phyloP scores from a whole-genome alignment of 2,113 vertebrate species.

The Lycocorax pyrrhopterus region DNA sequence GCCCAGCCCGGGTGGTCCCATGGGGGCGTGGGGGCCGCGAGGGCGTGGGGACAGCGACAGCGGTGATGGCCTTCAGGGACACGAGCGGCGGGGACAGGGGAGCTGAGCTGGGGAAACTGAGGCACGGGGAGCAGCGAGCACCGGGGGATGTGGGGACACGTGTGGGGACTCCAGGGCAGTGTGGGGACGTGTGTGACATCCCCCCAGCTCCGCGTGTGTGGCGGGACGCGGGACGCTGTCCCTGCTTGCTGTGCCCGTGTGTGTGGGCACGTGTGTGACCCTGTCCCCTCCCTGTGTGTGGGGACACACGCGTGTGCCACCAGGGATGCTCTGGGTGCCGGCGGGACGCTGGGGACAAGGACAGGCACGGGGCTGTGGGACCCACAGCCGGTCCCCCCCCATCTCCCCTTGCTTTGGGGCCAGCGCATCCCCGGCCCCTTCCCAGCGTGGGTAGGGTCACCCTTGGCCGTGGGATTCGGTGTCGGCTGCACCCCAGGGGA shows the following conservation, averaged over 20 bases:
- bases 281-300: background rate
- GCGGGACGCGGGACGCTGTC: background rate
- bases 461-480: accelerated
- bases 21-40: background rate
- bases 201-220: accelerated
- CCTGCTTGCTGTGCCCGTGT: accelerated
- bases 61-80: background rate
- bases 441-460: background rate
- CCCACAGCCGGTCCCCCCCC: background rate
- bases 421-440: background rate
- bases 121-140: background rate
- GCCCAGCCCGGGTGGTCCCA: background rate
- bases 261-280: background rate
- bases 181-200: background rate
- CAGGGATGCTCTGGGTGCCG: background rate
- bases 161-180: background rate
- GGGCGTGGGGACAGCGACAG: background rate
- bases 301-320: background rate
- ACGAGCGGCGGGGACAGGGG: accelerated
- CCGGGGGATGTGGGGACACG: accelerated
- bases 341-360: background rate
- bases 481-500: background rate
- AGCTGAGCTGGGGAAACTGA: background rate
- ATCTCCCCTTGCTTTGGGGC: background rate
- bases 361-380: background rate